Percentiles rank a stretch among this genome's conserved stretches.
Evolutionary conservation across 2,888 invertebrate genomes (phyloP).

Genomic region (Axea sp.): DNA sequence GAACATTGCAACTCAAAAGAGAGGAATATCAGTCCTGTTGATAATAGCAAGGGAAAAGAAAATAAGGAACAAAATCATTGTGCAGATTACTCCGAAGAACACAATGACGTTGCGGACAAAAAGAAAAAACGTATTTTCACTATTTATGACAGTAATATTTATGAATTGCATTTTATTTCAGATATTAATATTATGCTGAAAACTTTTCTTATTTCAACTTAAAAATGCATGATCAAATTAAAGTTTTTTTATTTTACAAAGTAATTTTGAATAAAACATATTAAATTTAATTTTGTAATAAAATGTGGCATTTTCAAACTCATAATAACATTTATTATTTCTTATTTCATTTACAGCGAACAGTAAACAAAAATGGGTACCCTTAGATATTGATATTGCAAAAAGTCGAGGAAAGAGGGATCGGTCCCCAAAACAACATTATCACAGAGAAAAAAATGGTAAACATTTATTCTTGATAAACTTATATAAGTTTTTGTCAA

Average conservation of each 20-base stretch:
- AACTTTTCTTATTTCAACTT: too few species aligned
- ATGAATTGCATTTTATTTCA: too few species aligned
- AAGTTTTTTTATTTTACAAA: too few species aligned
- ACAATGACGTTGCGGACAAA: slow-evolving; percentile 77
- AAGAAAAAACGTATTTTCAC: slow-evolving; percentile 78
- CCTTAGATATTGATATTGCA: slow-evolving; percentile 91
- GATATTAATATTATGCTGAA: too few species aligned
- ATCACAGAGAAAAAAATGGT: slow-evolving; percentile 75
- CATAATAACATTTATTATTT: not conserved
- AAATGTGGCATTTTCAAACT: too few species aligned
- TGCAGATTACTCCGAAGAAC: slow-evolving; percentile 79
- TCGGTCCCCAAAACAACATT: slow-evolving; percentile 80
- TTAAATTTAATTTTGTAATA: too few species aligned
- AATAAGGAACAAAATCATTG: slow-evolving; percentile 76
- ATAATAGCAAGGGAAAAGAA: slow-evolving; percentile 75
- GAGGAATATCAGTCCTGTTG: slow-evolving; percentile 64
- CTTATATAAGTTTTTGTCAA: too few species aligned
- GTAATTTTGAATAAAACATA: too few species aligned
- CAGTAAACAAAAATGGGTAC: slow-evolving; percentile 93
- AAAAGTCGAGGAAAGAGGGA: slow-evolving; percentile 85
- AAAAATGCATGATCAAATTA: too few species aligned
- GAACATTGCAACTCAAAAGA: slow-evolving; percentile 72
- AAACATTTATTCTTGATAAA: slow-evolving; percentile 66
- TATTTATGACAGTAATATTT: too few species aligned
- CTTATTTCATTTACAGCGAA: too few species aligned